These are phyloP conservation scores for Cossypha caffra DNA, from an alignment of 2,797 vertebrate genomes.

Conservation along the genomic window DNA sequence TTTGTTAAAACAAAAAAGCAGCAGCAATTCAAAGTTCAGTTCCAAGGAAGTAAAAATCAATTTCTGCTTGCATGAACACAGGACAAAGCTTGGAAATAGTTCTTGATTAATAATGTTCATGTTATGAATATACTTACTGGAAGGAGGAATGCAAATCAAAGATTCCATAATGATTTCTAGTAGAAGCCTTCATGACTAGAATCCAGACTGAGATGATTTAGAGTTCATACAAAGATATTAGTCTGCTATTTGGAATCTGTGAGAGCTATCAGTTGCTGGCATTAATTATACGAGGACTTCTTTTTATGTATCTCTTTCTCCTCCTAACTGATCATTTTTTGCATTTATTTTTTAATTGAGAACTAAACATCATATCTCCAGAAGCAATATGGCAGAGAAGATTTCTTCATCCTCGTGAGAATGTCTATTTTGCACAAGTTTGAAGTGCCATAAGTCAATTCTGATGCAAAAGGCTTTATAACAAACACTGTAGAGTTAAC, in stretches of 20 bases:
- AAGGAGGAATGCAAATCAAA: slow-evolving; percentile 22
- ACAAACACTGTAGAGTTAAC: not conserved
- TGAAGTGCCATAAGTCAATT: not conserved
- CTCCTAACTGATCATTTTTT: not conserved
- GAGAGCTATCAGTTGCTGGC: not conserved
- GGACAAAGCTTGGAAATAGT: slow-evolving; percentile 11
- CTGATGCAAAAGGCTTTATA: not conserved
- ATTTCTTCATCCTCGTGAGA: not conserved
- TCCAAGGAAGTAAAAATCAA: not conserved
- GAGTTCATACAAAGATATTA: not conserved
- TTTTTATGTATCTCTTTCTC: not conserved
- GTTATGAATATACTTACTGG: slow-evolving; percentile 9
- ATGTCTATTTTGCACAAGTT: not conserved
- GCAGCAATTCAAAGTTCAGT: not conserved
- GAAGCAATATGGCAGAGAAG: not conserved
- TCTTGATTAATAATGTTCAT: slow-evolving; percentile 15
- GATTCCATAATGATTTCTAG: not conserved
- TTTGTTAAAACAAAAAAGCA: not conserved
- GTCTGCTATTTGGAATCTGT: not conserved
- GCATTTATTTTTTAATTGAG: not conserved
- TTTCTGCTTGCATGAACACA: slow-evolving; percentile 38
- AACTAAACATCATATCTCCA: not conserved
- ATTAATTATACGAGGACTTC: not conserved
- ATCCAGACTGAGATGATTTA: not conserved
- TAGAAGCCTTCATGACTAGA: not conserved